A percentile compares a stretch with the other conserved stretches of the same genome.
phyloP scores from a whole-genome alignment of 64 coral and sea anemone species.

The Pocillopora verrucosa region DNA sequence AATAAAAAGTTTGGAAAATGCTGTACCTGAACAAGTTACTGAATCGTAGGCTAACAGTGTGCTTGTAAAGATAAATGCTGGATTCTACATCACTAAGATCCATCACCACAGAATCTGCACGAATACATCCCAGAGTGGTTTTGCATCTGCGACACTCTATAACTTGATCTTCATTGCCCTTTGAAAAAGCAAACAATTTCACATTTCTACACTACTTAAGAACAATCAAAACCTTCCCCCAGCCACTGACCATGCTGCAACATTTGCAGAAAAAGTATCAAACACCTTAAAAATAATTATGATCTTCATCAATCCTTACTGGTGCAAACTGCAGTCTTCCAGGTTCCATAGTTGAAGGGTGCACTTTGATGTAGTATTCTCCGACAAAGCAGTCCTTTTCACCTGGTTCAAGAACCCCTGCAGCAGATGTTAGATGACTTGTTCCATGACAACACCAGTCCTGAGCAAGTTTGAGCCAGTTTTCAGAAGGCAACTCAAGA shows the following conservation, averaged over 20 bases:
- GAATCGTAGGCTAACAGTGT: background rate
- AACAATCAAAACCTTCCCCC: background rate
- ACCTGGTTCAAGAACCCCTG: slow-evolving; percentile 51
- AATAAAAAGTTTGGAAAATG: background rate
- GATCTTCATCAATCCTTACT: background rate
- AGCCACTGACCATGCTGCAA: no score
- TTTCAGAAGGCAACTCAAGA: slow-evolving; percentile 67
- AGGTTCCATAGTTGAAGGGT: background rate
- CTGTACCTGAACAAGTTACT: slow-evolving; percentile 27
- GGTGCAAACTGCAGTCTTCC: background rate
- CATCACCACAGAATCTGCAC: background rate
- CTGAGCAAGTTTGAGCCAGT: slow-evolving; percentile 48
- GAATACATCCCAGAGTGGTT: background rate
- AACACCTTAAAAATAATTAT: background rate
- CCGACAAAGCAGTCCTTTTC: slow-evolving; percentile 57
- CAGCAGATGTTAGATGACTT: slow-evolving; percentile 14
- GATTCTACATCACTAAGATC: background rate
- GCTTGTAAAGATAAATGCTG: slow-evolving; percentile 36
- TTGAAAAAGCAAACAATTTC: background rate
- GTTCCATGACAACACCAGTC: slow-evolving; percentile 71
- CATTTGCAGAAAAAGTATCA: no score
- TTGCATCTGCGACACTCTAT: slow-evolving; percentile 27
- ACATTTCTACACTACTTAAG: background rate
- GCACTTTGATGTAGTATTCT: slow-evolving; percentile 48
- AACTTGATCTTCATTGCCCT: background rate